Evolutionary conservation across 2,113 vertebrate species (phyloP).

Genomic region (Eidolon helvum): DNA sequence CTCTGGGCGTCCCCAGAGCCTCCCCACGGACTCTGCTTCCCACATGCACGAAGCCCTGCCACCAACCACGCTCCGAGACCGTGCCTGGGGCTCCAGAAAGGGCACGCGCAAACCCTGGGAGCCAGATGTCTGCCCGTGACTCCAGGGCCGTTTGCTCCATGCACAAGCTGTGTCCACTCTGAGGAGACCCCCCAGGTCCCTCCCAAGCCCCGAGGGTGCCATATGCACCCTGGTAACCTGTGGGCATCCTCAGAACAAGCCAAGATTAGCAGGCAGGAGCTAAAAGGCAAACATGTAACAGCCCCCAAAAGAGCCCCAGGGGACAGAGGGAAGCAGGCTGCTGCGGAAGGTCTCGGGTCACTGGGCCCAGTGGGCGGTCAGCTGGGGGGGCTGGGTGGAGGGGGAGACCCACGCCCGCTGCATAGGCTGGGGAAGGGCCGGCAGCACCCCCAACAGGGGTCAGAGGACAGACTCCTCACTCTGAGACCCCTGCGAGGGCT

Average conservation of each 20-base stretch:
- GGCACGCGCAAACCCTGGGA: accelerated
- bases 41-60: accelerated
- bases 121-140: not conserved
- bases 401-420: not conserved
- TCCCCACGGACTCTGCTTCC: not conserved
- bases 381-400: too few species aligned
- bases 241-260: not conserved
- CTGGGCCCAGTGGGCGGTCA: not conserved
- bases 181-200: not conserved
- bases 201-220: not conserved
- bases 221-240: accelerated
- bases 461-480: not conserved
- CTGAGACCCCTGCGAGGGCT: not conserved
- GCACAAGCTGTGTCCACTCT: not conserved
- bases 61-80: accelerated
- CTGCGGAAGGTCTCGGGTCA: not conserved
- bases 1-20: not conserved
- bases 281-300: not conserved
- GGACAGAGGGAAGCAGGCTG: not conserved
- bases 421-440: not conserved
- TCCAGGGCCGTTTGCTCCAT: not conserved
- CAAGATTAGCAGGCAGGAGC: not conserved
- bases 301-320: not conserved
- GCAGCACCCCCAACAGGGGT: not conserved
- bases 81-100: accelerated